Percentiles rank a stretch among this genome's conserved stretches.
Conservation (phyloP, 1,140 invertebrate species). For the Galleria mellonella region DNA sequence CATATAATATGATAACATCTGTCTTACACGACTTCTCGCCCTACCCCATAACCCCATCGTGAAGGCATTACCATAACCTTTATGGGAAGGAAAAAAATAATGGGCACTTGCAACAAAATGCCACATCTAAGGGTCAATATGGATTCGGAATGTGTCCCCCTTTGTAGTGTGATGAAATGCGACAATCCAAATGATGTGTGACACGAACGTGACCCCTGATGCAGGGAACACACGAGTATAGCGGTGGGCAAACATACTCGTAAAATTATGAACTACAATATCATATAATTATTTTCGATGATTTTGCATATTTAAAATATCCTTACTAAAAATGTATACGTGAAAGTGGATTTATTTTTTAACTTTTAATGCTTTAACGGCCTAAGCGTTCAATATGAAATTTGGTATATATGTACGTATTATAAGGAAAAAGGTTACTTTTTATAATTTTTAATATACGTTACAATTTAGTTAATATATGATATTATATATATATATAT, state of each 20-base stretch:
- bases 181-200: constrained; percentile 64
- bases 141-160: constrained; percentile 25
- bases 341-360: too few relatives aligned
- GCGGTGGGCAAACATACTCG: constrained; percentile 2
- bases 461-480: too few relatives aligned
- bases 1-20: constrained; percentile 39
- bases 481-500: too few relatives aligned
- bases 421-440: too few relatives aligned
- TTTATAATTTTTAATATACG: too few relatives aligned
- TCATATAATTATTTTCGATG: neutral
- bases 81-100: constrained; percentile 61
- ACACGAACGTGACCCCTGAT: constrained; percentile 48
- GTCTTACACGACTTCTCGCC: constrained; percentile 26
- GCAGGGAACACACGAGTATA: constrained; percentile 11
- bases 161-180: constrained; percentile 38
- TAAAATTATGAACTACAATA: too few relatives aligned
- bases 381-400: too few relatives aligned
- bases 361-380: too few relatives aligned
- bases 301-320: neutral
- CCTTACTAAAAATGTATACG: neutral
- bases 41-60: constrained; percentile 45
- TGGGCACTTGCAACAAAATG: constrained; percentile 45
- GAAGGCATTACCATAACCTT: constrained; percentile 60
- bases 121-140: constrained; percentile 33
- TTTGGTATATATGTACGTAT: too few relatives aligned